phyloP scores from a whole-genome alignment of 2,113 vertebrate species.

The Poecile atricapillus region DNA sequence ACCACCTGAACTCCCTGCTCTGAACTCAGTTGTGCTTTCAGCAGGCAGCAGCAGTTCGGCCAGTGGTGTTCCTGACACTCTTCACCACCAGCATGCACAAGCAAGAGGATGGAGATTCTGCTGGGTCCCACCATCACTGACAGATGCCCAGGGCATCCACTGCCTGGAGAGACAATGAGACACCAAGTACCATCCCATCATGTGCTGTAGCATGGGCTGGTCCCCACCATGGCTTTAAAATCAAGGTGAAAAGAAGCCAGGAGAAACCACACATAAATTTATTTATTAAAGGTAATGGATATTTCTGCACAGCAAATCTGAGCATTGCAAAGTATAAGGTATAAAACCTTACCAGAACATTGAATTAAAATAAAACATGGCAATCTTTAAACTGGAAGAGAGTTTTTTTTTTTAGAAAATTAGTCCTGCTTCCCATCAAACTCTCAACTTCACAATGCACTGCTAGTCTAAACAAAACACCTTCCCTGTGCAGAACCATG shows the following conservation, averaged over 20 bases:
- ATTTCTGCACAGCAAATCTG: not conserved
- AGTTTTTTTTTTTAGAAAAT: not conserved
- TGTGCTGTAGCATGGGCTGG: fast-evolving
- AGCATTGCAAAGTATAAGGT: not conserved
- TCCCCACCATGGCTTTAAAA: not conserved
- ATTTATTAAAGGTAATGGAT: not conserved
- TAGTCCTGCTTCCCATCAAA: not conserved
- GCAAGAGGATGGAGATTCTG: not conserved
- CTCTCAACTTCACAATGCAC: fast-evolving
- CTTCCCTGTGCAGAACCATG: not conserved
- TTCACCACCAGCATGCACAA: not conserved
- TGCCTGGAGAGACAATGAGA: not conserved
- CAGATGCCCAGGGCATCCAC: not conserved
- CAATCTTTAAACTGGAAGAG: not conserved
- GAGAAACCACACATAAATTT: not conserved
- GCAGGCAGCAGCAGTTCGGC: not conserved
- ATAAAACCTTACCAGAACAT: not conserved
- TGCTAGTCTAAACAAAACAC: not conserved
- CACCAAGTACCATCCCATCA: not conserved
- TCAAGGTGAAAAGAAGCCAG: not conserved
- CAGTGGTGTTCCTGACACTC: not conserved
- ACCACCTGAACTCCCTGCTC: fast-evolving
- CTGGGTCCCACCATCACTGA: not conserved
- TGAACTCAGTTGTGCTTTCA: not conserved
- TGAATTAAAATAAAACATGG: not conserved